These are phyloP conservation scores for Apaloderma vittatum DNA, from an alignment of 2,113 vertebrate species.

Conservation along the genomic window DNA sequence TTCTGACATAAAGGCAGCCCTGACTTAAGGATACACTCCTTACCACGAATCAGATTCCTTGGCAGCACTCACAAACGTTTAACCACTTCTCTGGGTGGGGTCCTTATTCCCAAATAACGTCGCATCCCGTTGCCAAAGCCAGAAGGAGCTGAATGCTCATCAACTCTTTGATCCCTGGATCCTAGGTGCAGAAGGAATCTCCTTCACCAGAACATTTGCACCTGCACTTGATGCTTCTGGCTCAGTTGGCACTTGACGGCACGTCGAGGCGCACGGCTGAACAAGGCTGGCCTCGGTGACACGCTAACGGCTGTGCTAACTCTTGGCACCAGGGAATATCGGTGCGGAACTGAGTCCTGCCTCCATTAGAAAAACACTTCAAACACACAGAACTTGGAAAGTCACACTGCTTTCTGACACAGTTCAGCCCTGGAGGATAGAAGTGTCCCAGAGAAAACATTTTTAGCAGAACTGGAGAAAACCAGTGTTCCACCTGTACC, in stretches of 20 bases:
- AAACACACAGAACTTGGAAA: neutral
- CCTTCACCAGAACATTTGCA: neutral
- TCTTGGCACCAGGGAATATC: neutral
- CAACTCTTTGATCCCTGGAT: neutral
- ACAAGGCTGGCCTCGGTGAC: neutral
- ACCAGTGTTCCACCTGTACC: neutral
- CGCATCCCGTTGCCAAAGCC: neutral
- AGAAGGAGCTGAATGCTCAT: neutral
- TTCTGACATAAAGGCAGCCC: neutral
- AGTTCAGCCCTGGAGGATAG: neutral
- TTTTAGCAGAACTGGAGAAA: neutral
- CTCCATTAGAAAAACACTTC: neutral
- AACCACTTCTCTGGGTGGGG: neutral
- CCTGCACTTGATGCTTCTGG: neutral
- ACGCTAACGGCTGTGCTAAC: rapidly evolving
- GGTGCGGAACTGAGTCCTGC: neutral
- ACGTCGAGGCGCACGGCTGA: rapidly evolving
- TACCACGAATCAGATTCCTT: neutral
- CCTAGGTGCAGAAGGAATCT: neutral
- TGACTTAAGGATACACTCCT: neutral
- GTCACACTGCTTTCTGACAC: neutral
- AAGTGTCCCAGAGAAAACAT: rapidly evolving
- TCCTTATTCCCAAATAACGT: neutral
- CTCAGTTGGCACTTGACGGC: neutral
- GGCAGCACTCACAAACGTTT: neutral